Evolutionary conservation across 1,140 invertebrate species (phyloP).

Genomic region (Achroia grisella): DNA sequence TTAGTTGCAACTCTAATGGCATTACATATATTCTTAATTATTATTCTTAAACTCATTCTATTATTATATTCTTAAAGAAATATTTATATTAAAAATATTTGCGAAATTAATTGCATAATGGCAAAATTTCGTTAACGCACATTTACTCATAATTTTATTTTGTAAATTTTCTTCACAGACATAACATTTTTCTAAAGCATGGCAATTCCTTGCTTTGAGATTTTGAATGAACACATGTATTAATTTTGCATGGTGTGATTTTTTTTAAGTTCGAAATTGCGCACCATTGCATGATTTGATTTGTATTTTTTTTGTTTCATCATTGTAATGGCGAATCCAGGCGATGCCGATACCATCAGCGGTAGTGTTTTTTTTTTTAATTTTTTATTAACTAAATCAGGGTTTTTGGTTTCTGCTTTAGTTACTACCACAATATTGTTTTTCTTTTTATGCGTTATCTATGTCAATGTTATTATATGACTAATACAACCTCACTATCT

Average conservation of each 20-base stretch:
- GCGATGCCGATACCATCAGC: constrained; percentile 74
- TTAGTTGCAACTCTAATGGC: no score
- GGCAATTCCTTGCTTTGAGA: neutral
- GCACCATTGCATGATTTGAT: constrained; percentile 50
- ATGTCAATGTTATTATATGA: no score
- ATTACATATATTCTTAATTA: no score
- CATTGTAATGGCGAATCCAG: constrained; percentile 65
- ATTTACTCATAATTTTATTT: no score
- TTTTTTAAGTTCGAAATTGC: neutral
- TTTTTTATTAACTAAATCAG: constrained; percentile 14
- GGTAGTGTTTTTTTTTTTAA: constrained; percentile 65
- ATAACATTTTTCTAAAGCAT: no score
- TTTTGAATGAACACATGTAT: neutral
- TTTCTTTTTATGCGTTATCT: neutral
- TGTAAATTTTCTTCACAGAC: no score
- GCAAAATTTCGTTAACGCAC: no score
- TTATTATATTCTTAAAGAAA: no score
- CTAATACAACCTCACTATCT: no score
- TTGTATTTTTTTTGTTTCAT: constrained; percentile 69
- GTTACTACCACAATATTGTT: neutral
- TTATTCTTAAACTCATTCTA: no score
- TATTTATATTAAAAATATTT: no score
- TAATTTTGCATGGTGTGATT: constrained; percentile 9
- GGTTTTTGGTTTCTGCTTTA: neutral
- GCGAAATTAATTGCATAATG: no score